Base-by-base conservation (phyloP, 1,140 invertebrate genomes). In the Neocloeon triangulifer region DNA sequence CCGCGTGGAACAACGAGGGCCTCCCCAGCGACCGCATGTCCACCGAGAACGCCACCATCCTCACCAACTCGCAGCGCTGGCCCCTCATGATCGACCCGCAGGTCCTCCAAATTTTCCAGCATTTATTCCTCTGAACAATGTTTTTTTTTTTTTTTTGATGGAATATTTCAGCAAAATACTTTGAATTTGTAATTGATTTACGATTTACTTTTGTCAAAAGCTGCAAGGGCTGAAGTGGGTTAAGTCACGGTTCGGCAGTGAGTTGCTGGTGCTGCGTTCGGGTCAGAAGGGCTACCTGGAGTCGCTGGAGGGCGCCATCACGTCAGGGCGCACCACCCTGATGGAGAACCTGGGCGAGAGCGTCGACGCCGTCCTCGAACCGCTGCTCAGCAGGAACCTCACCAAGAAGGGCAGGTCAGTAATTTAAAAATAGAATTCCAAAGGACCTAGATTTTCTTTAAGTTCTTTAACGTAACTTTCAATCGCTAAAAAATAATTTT, bases 81-180 rank as follows among this genome's bases (percentile, higher is more conserved):
- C 86, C 88, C 1, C 55, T 95, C 1, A 86, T 94, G 62, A 91
- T 95, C 39, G 89, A 95, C 59, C 88, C 89, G 3, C 80, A 85
- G 47, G 51, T 63, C n/a, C n/a, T n/a, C 28, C 9, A 8, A 29
- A 14, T 29, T 10, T 10, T 8, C n/a, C 15, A 29, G 8, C n/a
- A 6, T n/a, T 35, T 35, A 34, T 35, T 16, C 10, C n/a, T n/a
- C n/a, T n/a, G n/a, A n/a, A 19, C 7, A 5, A 33, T 32, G 7
- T 7, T 15, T 10, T 34, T 18, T 8, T 34, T n/a, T 27, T 14
- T 10, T 10, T 8, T 8, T 32, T 32, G 30, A n/a, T 23, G 10
- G 28, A 22, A 7, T 26, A 42, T 72, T 46, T 64, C 45, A 52
- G n/a, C n/a, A n/a, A n/a, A n/a, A n/a, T n/a, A n/a, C 53, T 47